phyloP scores from a whole-genome alignment of 1,140 invertebrate species.

The Temnothorax nylanderi region DNA sequence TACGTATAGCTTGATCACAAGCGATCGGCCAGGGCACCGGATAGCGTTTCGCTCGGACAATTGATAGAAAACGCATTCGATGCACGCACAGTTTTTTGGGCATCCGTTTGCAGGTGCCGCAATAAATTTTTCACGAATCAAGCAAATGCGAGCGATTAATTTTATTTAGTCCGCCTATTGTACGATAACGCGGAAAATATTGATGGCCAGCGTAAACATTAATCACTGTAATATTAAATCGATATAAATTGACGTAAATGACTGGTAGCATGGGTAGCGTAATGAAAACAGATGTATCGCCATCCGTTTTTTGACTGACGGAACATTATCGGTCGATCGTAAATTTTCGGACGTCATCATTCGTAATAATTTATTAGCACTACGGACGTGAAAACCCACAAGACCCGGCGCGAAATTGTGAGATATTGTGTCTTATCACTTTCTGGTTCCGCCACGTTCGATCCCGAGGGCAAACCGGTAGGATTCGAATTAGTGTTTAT shows the following conservation, averaged over 20 bases:
- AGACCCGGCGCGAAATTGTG: conserved; percentile 65
- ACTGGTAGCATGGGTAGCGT: not conserved
- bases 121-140: conserved; percentile 46
- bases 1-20: not conserved
- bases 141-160: conserved; percentile 46
- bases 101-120: conserved; percentile 11
- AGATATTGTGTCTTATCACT: conserved; percentile 73
- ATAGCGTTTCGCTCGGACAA: not conserved
- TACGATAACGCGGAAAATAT: conserved; percentile 44
- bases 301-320: conserved; percentile 44
- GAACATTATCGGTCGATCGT: conserved; percentile 52
- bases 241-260: conserved; percentile 48
- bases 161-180: conserved; percentile 51
- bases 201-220: conserved; percentile 39
- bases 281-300: conserved; percentile 51
- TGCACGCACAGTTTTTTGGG: conserved; percentile 7
- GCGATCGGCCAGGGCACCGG: not conserved
- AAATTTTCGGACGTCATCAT: conserved; percentile 65
- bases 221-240: conserved; percentile 53
- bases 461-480: conserved; percentile 60
- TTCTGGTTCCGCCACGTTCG: conserved; percentile 63
- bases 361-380: conserved; percentile 66
- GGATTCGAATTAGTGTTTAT: conserved; percentile 73
- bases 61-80: conserved; percentile 37
- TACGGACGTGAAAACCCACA: conserved; percentile 59